Evolutionary conservation across 2,797 vertebrate species (phyloP).

Genomic region (Galagoides demidoff): DNA sequence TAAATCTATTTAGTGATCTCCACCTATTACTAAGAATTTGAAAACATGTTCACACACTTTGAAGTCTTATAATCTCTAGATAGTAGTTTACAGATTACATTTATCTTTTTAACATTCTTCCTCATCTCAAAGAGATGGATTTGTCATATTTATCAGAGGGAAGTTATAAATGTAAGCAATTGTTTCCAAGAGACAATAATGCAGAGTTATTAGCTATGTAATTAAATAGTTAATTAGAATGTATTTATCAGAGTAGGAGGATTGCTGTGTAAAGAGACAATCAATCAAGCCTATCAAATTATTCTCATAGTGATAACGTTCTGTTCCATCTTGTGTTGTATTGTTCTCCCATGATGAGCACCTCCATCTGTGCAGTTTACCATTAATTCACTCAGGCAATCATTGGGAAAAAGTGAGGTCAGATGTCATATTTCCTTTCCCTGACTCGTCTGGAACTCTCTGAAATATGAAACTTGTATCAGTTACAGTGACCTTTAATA

Average conservation of each 20-base stretch:
- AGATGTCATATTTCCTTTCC: background rate
- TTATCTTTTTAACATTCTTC: background rate
- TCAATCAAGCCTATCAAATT: conserved; percentile 43
- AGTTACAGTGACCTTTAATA: background rate
- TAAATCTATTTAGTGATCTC: background rate
- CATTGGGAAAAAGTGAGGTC: background rate
- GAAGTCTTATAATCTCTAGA: background rate
- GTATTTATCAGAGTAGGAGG: background rate
- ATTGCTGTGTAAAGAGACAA: background rate
- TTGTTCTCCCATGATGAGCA: background rate
- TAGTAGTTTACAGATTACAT: background rate
- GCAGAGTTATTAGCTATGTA: background rate
- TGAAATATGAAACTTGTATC: background rate
- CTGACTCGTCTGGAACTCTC: background rate
- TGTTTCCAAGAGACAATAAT: background rate
- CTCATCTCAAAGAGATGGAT: background rate
- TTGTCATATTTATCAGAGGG: background rate
- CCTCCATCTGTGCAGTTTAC: background rate
- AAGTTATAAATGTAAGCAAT: background rate
- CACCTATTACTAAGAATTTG: background rate
- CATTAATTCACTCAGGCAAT: background rate
- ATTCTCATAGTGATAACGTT: background rate
- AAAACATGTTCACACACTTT: background rate
- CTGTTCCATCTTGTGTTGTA: background rate
- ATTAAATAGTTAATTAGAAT: background rate